Conservation (phyloP, 2,113 vertebrate species). For the Psammodynastes pulverulentus region DNA sequence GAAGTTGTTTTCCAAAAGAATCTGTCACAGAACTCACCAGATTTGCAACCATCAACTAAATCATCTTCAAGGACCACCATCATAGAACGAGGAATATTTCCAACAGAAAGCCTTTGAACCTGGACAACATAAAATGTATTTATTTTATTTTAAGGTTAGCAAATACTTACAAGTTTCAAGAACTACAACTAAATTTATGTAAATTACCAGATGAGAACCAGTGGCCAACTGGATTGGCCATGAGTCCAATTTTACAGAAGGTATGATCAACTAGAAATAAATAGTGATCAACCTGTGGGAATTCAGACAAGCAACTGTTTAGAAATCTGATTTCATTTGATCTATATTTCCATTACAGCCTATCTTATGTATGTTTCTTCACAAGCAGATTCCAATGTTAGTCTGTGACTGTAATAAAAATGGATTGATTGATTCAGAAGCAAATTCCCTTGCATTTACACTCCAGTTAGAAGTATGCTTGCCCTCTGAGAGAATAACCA, state of each 20-base stretch:
- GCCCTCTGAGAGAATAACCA: background rate
- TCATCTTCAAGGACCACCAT: slow-evolving; percentile 91
- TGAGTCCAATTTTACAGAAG: background rate
- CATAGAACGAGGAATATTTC: slow-evolving; percentile 94
- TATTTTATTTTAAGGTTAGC: slow-evolving; percentile 12
- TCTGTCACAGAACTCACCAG: slow-evolving; percentile 74
- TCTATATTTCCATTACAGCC: background rate
- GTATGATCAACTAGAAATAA: background rate
- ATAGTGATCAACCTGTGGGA: background rate
- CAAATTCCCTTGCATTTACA: too few relatives aligned
- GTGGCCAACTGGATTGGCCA: background rate
- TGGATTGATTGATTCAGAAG: background rate
- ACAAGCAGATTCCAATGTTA: background rate
- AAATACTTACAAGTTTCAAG: background rate
- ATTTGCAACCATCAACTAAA: slow-evolving; percentile 93
- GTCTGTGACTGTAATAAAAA: background rate
- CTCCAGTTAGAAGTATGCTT: background rate
- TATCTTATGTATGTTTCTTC: background rate
- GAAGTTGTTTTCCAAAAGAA: background rate
- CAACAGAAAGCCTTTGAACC: slow-evolving; percentile 92
- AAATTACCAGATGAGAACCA: too few relatives aligned
- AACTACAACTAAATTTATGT: background rate
- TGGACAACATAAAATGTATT: slow-evolving; percentile 51
- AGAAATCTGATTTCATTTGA: background rate
- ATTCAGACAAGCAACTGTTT: background rate